Evolutionary conservation across 2,888 invertebrate species (phyloP).

Genomic region (Heteromyza rotundicornis): DNA sequence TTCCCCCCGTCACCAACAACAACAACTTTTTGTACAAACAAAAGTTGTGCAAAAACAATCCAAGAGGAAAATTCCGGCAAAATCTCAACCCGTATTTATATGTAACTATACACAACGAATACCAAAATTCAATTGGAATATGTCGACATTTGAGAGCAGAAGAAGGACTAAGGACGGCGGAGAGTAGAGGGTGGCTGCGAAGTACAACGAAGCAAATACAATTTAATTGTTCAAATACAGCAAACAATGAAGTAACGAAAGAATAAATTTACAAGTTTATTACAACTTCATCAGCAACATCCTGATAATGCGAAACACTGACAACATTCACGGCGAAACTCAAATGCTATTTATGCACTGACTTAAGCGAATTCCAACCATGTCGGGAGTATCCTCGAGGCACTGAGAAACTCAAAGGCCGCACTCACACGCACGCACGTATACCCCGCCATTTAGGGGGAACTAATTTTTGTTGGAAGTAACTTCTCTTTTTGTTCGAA

Average conservation of each 20-base stretch:
- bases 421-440: neutral
- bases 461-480: neutral
- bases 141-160: too few species aligned
- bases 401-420: neutral
- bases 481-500: constrained; percentile 1
- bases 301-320: neutral
- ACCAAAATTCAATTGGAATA: neutral
- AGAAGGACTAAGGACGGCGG: too few species aligned
- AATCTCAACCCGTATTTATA: constrained; percentile 42
- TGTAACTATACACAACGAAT: constrained; percentile 10
- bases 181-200: neutral
- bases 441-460: neutral
- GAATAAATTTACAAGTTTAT: constrained; percentile 27
- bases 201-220: constrained; percentile 1
- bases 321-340: neutral
- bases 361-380: neutral
- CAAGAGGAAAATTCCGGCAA: constrained; percentile 40
- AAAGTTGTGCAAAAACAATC: constrained; percentile 50
- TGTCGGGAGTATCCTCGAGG: neutral
- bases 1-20: constrained; percentile 5
- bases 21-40: constrained; percentile 43
- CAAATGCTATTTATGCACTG: neutral
- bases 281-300: constrained; percentile 14
- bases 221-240: constrained; percentile 14
- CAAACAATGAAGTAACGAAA: neutral